phyloP scores from a whole-genome alignment of 2,888 invertebrate species.

The Sphinx pinastri region DNA sequence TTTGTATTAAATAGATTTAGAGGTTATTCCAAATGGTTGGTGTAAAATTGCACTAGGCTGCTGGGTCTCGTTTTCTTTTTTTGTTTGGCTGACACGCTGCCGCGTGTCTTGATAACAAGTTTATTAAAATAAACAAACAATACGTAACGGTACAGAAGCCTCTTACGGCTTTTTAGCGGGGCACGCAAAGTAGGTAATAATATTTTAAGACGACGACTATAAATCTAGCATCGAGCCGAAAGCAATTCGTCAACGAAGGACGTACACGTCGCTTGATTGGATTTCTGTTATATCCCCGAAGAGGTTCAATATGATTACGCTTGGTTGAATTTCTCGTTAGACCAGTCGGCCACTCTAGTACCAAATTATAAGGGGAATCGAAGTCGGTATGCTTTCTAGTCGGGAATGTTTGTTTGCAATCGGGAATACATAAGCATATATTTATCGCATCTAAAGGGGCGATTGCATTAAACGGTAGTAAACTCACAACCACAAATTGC shows the following conservation, averaged over 20 bases:
- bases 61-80: too few species aligned
- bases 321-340: conserved; percentile 41
- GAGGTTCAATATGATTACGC: conserved; percentile 42
- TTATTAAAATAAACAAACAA: too few species aligned
- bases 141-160: too few species aligned
- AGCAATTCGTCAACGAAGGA: conserved; percentile 32
- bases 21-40: too few species aligned
- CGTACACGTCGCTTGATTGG: conserved; percentile 40
- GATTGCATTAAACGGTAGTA: neutral
- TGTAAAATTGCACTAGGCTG: too few species aligned
- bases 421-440: neutral
- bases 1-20: too few species aligned
- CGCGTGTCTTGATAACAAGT: neutral
- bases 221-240: conserved; percentile 30
- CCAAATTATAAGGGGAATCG: neutral
- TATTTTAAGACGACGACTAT: conserved; percentile 12
- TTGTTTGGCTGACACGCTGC: too few species aligned
- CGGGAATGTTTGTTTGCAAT: too few species aligned
- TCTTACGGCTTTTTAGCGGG: too few species aligned
- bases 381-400: neutral
- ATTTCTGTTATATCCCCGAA: conserved; percentile 40
- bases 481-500: neutral
- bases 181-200: too few species aligned
- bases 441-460: neutral
- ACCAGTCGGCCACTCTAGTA: conserved; percentile 31